Evolutionary conservation across 2,797 vertebrate species (phyloP), one percentile per base, ranked within the genome.

Genomic region (Podarcis lilfordi): DNA sequence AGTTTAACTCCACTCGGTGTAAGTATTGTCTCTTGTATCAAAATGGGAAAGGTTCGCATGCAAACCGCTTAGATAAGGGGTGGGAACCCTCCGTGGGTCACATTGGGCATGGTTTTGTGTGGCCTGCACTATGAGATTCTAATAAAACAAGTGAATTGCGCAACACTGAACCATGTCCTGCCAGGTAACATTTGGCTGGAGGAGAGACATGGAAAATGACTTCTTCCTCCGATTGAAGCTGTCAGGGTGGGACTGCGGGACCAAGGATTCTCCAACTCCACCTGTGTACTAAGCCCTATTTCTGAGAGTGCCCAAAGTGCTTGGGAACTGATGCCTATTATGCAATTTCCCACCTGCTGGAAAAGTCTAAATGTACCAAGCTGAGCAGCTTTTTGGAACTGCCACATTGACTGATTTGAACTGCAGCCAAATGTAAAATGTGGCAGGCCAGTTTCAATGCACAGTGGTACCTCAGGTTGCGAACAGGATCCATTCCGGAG

Each of bases 1-100:
- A 97, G 0, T 91, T 96, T 85, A 95, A 95, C 92, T 96, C 96
- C 89, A 96, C 91, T 86, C 98, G 98, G 96, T 97, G 98, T 99
- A 96, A 95, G 98, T 97, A 78, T 84, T 80, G 6, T 66, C 23
- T 21, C 8, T 19, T 27, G 1, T 13, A 71, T 68, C 80, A 45
- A 83, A 55, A 80, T 23, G 3, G 35, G 25, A 13, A 17, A 19
- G 13, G 1, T 75, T 35, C 55, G 4, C 1, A 4, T 55, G 25
- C 4, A 21, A 61, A 64, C 40, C 9, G 1, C 43, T 45, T 45
- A 27, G 17, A 8, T 27, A 1, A 29, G 10, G 9, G 29, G 27
- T 15, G 50, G 50, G 50, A 15, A 37, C 35, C 15, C 19, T 35
- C 21, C 4, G 19, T 74, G 72, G 35, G 19, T 35, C 19, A 23